phyloP scores from a whole-genome alignment of 2,113 vertebrate genomes.

The Toxotes jaculatrix region DNA sequence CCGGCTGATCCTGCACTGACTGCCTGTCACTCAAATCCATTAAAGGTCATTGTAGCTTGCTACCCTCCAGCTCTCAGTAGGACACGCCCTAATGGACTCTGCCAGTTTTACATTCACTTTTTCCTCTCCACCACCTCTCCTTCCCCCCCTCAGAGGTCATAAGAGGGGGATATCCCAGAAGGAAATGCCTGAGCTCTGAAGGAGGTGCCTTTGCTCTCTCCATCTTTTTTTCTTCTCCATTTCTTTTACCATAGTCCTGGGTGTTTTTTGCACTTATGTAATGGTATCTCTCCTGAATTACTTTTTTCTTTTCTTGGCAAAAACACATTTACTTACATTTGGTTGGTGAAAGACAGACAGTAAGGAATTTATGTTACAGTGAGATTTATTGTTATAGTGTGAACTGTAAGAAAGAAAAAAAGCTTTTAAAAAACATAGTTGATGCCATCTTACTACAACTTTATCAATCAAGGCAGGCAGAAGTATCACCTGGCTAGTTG shows the following conservation, averaged over 20 bases:
- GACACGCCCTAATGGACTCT: conserved; percentile 67
- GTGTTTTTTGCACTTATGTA: conserved; percentile 74
- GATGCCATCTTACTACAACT: neutral
- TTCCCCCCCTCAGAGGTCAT: conserved; percentile 72
- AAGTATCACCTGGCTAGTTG: neutral
- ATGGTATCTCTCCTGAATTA: conserved; percentile 46
- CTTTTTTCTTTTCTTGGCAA: conserved; percentile 16
- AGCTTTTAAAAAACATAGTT: neutral
- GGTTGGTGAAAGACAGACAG: conserved; percentile 3
- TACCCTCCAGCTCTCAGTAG: conserved; percentile 55
- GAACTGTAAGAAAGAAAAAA: no score
- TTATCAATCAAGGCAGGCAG: neutral
- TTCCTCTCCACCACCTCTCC: conserved; percentile 73
- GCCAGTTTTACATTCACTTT: conserved; percentile 74
- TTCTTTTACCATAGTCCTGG: conserved; percentile 64
- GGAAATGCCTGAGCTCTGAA: conserved; percentile 81
- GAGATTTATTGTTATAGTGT: neutral
- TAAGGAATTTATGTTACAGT: neutral
- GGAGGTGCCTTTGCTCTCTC: conserved; percentile 71
- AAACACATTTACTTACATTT: conserved; percentile 23
- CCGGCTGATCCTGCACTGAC: conserved; percentile 57
- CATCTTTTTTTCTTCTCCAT: conserved; percentile 37
- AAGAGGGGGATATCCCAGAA: conserved; percentile 78
- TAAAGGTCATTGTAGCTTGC: conserved; percentile 72
- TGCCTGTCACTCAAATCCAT: conserved; percentile 76